Conservation (phyloP, 1,140 invertebrate genomes). For the Lanistes nyassanus region DNA sequence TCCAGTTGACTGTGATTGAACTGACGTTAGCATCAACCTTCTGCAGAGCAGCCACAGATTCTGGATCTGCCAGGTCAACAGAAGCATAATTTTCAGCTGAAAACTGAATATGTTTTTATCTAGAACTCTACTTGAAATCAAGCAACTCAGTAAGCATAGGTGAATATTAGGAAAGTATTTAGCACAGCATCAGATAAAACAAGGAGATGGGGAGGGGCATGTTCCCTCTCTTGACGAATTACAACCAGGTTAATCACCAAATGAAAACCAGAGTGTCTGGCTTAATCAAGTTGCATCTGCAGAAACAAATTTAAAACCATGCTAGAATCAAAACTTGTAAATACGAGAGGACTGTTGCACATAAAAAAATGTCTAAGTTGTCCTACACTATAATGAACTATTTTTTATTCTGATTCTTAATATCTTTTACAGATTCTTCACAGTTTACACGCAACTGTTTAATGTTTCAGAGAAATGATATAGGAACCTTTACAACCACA, state of each 20-base stretch:
- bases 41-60: slow-evolving; percentile 45
- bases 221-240: background rate
- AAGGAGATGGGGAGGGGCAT: background rate
- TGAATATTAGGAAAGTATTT: background rate
- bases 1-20: slow-evolving; percentile 45
- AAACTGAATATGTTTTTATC: background rate
- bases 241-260: background rate
- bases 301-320: background rate
- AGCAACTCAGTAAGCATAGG: background rate
- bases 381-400: too few relatives aligned
- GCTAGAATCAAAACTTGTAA: background rate
- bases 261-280: background rate
- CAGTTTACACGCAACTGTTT: too few relatives aligned
- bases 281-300: background rate
- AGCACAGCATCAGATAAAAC: background rate
- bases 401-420: too few relatives aligned
- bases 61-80: slow-evolving; percentile 36
- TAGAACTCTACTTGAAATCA: background rate
- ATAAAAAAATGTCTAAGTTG: too few relatives aligned
- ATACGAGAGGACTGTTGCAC: too few relatives aligned
- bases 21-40: slow-evolving; percentile 33
- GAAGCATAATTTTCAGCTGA: background rate
- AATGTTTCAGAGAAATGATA: too few relatives aligned
- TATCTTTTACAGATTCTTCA: too few relatives aligned
- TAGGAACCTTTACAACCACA: too few relatives aligned